Base-by-base conservation (phyloP, 2,797 vertebrate genomes). In the Botia kubotai region DNA sequence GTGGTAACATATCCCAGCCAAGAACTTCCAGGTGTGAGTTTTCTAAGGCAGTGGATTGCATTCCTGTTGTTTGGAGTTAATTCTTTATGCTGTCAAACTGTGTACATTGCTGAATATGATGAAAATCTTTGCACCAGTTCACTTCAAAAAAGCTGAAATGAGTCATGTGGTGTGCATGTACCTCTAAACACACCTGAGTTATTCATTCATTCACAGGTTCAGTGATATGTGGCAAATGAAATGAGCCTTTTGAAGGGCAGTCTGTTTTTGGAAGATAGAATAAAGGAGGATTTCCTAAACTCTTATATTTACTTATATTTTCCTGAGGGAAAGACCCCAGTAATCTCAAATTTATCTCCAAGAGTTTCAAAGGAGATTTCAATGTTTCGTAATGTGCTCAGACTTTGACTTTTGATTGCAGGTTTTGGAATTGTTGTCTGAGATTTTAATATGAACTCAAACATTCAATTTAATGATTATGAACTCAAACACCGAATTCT, bases 121-220 rank as follows among this genome's bases (percentile, higher is more conserved):
- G 10, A 23, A 58, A n/a, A 46, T n/a, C 12, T 66, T 67, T 77
- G 50, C 68, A 58, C 23, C 58, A 58, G 39, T 77, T 82, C 46
- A 48, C 75, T 13, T 55, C n/a, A 33, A 23, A 46, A 17, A 48
- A 46, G 58, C 17, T 33, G 4, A 19, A 66, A 82, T 76, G 19
- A 63, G 46, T 33, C 13, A 2, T 79, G 50, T 13, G 71, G 21
- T 14, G 12, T 3, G 17, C 6, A 68, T 1, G 5, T 46, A 72
- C 52, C 33, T 5, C 6, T 7, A 6, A 77, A 46, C 39, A 67
- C 53, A 81, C n/a, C 72, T 29, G 29, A 70, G 66, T 69, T 57
- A 71, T 70, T 55, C 8, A 81, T 69, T 70, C 19, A 26, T 71
- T 71, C 14, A 19, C 39, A 76, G 43, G 0, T 43, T 36, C 7